Conservation (phyloP, 1,140 invertebrate species). For the Apis dorsata region DNA sequence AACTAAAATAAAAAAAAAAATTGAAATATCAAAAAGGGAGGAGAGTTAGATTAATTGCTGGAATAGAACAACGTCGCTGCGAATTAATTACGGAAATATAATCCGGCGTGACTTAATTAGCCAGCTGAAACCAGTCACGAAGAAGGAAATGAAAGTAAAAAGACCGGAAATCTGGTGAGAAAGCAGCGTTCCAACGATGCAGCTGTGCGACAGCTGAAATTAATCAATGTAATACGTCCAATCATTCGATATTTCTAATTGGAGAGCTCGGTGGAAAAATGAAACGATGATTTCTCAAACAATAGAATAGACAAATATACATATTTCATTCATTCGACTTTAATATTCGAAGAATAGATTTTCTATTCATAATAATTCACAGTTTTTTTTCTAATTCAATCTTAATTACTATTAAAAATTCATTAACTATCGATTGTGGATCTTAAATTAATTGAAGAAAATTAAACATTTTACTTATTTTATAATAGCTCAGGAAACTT, state of each 20-base stretch:
- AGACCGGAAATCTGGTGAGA: not conserved
- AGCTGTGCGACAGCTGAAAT: constrained; percentile 7
- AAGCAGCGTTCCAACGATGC: not conserved
- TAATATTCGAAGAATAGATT: no score
- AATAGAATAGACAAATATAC: no score
- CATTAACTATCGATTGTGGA: no score
- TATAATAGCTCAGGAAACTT: no score
- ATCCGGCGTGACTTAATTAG: constrained; percentile 31
- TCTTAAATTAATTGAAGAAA: no score
- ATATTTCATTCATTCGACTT: no score
- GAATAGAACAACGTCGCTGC: constrained; percentile 1
- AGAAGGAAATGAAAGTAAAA: not conserved
- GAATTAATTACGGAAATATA: constrained; percentile 42
- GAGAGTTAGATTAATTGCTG: not conserved
- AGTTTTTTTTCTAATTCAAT: no score
- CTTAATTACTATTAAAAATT: no score
- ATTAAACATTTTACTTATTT: no score
- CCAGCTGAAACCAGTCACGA: not conserved
- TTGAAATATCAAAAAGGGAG: not conserved
- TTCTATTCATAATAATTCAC: no score
- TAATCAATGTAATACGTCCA: constrained; percentile 35
- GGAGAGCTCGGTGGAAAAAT: no score
- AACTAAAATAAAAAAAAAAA: not conserved
- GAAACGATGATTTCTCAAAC: no score
- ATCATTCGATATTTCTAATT: not conserved